Evolutionary conservation across 2,113 vertebrate genomes (phyloP), one percentile per base, ranked within the genome.

Genomic region (Haemorhous mexicanus): DNA sequence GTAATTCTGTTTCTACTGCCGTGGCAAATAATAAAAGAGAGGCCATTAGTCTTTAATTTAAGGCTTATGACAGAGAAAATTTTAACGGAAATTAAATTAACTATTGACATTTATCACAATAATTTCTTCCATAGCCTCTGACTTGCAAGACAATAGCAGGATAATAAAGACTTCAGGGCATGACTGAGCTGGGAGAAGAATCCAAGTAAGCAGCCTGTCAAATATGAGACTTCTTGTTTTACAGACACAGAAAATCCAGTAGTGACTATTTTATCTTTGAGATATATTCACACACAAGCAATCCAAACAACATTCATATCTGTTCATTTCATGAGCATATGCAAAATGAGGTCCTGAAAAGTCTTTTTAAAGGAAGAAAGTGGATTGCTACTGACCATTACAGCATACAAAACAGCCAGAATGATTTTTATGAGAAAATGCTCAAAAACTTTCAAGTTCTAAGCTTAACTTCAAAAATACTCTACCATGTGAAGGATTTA

Each of bases 1-100:
- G 21, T 58, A 96, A 92, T 52, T 73, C 24, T 75, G 39, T 1
- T 75, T 93, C 90, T 92, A 93, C 37, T 88, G 72, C 79, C 74
- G 8, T 26, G 13, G 72, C 82, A 69, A 80, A 89, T 72, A 87
- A 96, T 84, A 87, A 89, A 87, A 95, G 80, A 88, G 81, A 68
- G 41, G 24, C 18, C 69, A n/a, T 86, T 94, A 87, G 83, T 79
- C 83, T 96, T 94, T 95, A 73, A 93, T 94, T 95, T 91, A 94
- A 95, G 64, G 87, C 90, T 95, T 96, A 94, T 13, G 69, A 96
- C 44, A 89, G 50, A 85, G 88, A 96, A 96, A 93, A 89, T 64
- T 95, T 80, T 92, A 95, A 84, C 95, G 83, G 66, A 47, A 89
- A 67, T 95, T 95, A 90, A 96, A 95, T 96, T 95, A 95, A 83